Conservation (phyloP, 2,113 vertebrate genomes). For the Orientallactaga bullata region DNA sequence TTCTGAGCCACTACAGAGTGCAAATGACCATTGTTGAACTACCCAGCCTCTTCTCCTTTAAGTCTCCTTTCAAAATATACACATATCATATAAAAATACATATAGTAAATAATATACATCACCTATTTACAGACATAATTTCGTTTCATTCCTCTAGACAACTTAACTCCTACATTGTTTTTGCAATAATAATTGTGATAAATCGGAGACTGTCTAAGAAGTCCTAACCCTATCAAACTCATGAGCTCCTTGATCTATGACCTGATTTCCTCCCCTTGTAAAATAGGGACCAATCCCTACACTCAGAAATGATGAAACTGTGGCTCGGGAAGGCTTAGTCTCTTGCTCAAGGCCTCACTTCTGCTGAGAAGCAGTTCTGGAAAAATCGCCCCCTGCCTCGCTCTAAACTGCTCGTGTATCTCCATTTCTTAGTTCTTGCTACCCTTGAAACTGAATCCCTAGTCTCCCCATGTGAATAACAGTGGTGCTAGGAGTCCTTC, state of each 20-base stretch:
- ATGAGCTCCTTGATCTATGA: not conserved
- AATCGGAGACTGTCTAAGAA: not conserved
- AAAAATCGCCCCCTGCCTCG: not conserved
- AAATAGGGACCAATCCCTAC: not conserved
- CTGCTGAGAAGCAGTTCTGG: not conserved
- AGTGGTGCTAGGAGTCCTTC: not conserved
- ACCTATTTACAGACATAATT: no score
- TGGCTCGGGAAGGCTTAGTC: not conserved
- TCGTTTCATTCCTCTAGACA: not conserved
- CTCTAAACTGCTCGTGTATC: not conserved
- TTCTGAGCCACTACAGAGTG: no score
- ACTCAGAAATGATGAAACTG: not conserved
- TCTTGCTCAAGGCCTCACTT: not conserved
- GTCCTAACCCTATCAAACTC: not conserved
- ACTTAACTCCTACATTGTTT: not conserved
- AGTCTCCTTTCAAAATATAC: no score
- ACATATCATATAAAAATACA: no score
- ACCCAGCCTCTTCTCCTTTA: no score
- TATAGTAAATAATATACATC: no score
- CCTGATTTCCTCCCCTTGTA: not conserved
- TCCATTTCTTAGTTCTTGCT: not conserved
- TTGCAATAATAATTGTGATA: not conserved
- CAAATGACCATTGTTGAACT: no score
- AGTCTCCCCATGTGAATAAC: not conserved
- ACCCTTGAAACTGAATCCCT: not conserved